These are phyloP conservation scores for Himalopsyche japonica DNA, from an alignment of 2,888 invertebrate species.

Conservation along the genomic window DNA sequence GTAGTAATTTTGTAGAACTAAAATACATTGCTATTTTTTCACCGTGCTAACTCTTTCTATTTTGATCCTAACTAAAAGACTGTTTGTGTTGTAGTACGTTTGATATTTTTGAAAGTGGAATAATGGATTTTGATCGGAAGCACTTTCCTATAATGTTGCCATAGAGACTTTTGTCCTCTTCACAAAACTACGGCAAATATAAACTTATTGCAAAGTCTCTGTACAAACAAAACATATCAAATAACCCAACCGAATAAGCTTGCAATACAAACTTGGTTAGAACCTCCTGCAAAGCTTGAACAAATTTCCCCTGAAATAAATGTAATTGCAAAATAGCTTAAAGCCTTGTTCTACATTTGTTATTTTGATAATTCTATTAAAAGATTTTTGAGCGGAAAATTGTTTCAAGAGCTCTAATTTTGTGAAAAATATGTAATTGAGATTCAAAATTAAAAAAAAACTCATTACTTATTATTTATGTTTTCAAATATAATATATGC, in stretches of 20 bases:
- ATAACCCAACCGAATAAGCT: not conserved
- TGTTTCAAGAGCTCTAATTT: no score
- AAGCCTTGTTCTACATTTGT: not conserved
- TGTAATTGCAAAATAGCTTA: not conserved
- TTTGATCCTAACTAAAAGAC: not conserved
- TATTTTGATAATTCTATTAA: not conserved
- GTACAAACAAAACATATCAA: not conserved
- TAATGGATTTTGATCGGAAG: not conserved
- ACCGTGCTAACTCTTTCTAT: no score
- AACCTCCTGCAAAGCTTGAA: not conserved
- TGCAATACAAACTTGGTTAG: not conserved
- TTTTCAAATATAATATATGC: no score
- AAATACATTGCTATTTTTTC: no score
- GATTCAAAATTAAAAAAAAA: no score
- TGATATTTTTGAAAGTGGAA: not conserved
- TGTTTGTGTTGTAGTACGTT: not conserved
- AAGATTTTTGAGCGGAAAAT: no score
- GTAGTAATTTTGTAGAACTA: no score
- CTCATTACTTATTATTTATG: no score
- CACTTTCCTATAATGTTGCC: not conserved
- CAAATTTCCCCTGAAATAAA: not conserved
- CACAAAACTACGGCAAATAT: not conserved
- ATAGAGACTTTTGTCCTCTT: not conserved
- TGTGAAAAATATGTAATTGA: no score
- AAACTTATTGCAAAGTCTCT: not conserved